Percentiles rank a stretch among this genome's conserved stretches.
Conservation (phyloP, 1,140 invertebrate genomes). For the Lepeophtheirus salmonis region DNA sequence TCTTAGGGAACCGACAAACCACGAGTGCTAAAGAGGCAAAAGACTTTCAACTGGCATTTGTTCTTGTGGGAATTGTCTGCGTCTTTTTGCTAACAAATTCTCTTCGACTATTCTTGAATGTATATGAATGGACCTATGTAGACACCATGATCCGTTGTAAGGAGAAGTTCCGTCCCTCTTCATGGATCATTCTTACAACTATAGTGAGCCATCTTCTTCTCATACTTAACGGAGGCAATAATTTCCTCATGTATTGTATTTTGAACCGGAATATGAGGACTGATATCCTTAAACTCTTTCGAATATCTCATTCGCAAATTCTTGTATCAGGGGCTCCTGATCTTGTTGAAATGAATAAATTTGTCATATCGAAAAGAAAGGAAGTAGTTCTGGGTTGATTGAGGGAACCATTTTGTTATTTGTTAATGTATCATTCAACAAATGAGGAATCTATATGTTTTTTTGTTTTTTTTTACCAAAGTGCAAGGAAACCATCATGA, state of each 20-base stretch:
- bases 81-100: slow-evolving; percentile 13
- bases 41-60: slow-evolving; percentile 10
- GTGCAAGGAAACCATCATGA: no score
- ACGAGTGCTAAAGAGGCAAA: not conserved
- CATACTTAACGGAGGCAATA: not conserved
- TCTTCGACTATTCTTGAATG: slow-evolving; percentile 2
- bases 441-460: no score
- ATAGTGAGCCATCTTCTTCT: not conserved
- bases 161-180: slow-evolving; percentile 5
- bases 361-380: no score
- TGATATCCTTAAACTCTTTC: not conserved
- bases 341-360: no score
- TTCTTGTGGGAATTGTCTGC: slow-evolving; percentile 9
- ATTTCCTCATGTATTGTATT: not conserved
- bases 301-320: no score
- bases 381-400: no score
- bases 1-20: not conserved
- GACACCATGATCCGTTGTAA: not conserved
- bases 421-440: no score
- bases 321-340: no score
- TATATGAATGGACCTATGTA: slow-evolving; percentile 4
- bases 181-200: slow-evolving; percentile 7
- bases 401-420: no score
- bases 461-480: no score
- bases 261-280: not conserved